These are phyloP conservation scores for Danionella dracula DNA, from an alignment of 2,797 vertebrate genomes.

Conservation along the genomic window DNA sequence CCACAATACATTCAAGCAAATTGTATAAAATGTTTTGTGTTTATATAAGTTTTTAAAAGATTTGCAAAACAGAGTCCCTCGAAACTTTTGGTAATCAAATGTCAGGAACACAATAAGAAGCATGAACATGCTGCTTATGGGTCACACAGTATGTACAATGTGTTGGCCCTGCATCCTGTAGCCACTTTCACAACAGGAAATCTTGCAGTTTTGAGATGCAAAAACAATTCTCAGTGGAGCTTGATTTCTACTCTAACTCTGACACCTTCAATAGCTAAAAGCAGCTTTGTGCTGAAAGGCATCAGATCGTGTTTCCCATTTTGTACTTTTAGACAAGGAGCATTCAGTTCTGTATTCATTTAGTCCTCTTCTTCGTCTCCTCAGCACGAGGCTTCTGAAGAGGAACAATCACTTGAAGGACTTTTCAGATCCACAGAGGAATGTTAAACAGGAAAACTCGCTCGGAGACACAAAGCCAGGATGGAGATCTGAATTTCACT, in stretches of 20 bases:
- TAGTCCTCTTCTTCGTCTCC: not conserved
- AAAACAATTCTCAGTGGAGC: not conserved
- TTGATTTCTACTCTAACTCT: not conserved
- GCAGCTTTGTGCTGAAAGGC: not conserved
- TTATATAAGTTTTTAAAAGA: no score
- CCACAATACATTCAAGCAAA: no score
- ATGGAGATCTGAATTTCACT: constrained; percentile 60
- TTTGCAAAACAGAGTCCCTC: no score
- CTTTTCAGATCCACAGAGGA: constrained; percentile 15
- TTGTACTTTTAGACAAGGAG: not conserved
- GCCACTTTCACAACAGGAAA: constrained; percentile 63
- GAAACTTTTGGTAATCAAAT: no score
- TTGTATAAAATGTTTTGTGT: no score
- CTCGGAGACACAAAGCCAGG: constrained; percentile 65
- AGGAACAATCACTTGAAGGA: constrained; percentile 52
- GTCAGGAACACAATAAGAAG: no score
- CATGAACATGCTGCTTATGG: no score
- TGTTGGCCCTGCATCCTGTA: constrained; percentile 47
- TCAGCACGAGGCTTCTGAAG: constrained; percentile 5
- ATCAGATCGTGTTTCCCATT: not conserved
- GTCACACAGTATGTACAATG: constrained; percentile 46
- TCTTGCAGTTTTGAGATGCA: not conserved
- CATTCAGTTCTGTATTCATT: not conserved
- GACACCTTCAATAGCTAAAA: not conserved
- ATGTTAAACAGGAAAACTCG: constrained; percentile 46